phyloP scores from a whole-genome alignment of 2,888 invertebrate genomes.

The Orthosia incerta region DNA sequence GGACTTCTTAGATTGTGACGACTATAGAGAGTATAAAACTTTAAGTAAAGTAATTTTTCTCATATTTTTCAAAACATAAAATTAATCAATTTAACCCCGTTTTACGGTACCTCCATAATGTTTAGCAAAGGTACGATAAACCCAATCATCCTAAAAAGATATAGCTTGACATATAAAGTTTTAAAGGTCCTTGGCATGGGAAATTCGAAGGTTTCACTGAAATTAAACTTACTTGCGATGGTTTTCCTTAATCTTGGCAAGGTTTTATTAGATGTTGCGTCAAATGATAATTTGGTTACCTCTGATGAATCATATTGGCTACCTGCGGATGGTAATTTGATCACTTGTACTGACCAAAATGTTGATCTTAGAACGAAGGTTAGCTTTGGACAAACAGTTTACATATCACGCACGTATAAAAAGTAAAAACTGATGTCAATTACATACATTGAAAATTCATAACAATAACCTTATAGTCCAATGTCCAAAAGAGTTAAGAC shows the following conservation, averaged over 20 bases:
- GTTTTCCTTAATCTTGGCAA: constrained; percentile 19
- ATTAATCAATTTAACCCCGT: too few relatives aligned
- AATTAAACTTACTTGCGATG: constrained; percentile 5
- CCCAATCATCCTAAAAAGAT: background rate
- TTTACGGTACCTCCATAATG: background rate
- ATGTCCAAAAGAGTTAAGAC: background rate
- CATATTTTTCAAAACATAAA: too few relatives aligned
- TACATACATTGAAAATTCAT: background rate
- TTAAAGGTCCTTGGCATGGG: constrained; percentile 11
- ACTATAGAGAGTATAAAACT: too few relatives aligned
- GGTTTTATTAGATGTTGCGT: constrained; percentile 8
- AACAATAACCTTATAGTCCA: background rate
- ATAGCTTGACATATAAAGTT: background rate
- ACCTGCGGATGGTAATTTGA: background rate
- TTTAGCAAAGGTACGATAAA: background rate
- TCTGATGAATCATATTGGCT: constrained; percentile 23
- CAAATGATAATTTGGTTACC: background rate
- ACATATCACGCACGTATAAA: background rate
- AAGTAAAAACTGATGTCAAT: background rate
- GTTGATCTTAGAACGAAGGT: constrained; percentile 1
- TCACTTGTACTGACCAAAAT: constrained; percentile 1
- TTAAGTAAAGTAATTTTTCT: too few relatives aligned
- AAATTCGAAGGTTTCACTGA: background rate
- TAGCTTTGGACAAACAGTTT: background rate
- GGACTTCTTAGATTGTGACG: too few relatives aligned